A percentile compares a stretch with the other conserved stretches of the same genome.
Conservation (phyloP, 1,140 invertebrate genomes). For the Heliothis virescens region DNA sequence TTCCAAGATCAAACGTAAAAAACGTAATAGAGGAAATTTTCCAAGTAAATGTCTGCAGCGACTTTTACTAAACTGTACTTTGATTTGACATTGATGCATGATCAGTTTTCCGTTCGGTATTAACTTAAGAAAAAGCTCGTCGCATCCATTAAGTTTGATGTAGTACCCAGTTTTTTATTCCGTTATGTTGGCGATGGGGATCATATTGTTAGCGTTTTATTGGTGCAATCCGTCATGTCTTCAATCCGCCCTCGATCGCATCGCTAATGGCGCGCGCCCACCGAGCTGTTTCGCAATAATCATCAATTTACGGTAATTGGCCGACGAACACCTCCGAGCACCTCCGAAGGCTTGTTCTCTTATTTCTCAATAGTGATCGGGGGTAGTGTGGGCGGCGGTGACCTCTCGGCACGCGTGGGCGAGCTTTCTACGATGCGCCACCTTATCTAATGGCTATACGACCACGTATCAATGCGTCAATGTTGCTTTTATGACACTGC, state of each 20-base stretch:
- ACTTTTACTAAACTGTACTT: constrained; percentile 20
- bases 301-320: constrained; percentile 66
- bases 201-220: constrained; percentile 50
- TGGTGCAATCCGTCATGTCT: constrained; percentile 44
- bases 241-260: constrained; percentile 45
- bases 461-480: constrained; percentile 37
- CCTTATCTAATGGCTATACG: constrained; percentile 52
- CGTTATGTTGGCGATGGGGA: constrained; percentile 27
- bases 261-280: constrained; percentile 48
- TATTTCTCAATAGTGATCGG: constrained; percentile 62
- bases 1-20: not conserved
- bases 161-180: constrained; percentile 35
- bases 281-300: constrained; percentile 59
- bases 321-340: constrained; percentile 58
- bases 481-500: constrained; percentile 30
- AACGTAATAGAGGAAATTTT: not conserved
- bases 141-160: constrained; percentile 40
- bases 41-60: not conserved
- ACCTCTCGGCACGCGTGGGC: constrained; percentile 76
- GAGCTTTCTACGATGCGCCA: constrained; percentile 65
- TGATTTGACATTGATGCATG: constrained; percentile 35
- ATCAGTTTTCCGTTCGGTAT: constrained; percentile 26
- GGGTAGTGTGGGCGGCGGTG: constrained; percentile 64
- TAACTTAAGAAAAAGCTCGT: constrained; percentile 34
- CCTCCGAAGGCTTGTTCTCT: constrained; percentile 51